phyloP scores from a whole-genome alignment of 2,888 invertebrate species.

The Drosophila lacicola region DNA sequence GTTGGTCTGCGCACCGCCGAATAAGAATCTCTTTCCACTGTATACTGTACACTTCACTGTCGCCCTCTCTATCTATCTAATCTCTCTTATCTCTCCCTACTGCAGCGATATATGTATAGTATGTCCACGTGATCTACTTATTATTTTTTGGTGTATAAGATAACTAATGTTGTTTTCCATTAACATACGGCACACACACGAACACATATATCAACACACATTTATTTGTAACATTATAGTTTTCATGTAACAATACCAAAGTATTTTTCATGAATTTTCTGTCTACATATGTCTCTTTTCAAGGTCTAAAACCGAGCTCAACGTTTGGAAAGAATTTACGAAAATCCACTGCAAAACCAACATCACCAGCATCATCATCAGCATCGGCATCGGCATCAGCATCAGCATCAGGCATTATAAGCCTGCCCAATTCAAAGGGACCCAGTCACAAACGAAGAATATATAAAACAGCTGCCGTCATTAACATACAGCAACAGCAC shows the following conservation, averaged over 20 bases:
- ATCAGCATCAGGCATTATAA: constrained; percentile 25
- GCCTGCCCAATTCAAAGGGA: constrained; percentile 49
- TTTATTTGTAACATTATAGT: too few species aligned
- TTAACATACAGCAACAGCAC: constrained; percentile 65
- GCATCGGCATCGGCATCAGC: constrained; percentile 41
- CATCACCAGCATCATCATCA: constrained; percentile 65
- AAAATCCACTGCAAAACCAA: constrained; percentile 61
- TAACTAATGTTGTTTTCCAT: constrained; percentile 35
- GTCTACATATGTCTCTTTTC: constrained; percentile 11
- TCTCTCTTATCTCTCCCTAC: constrained; percentile 6
- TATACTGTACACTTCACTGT: constrained; percentile 35
- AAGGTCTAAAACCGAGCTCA: constrained; percentile 81
- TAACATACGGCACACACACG: constrained; percentile 11
- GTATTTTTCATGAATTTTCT: not conserved
- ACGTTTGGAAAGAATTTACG: constrained; percentile 83
- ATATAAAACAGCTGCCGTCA: constrained; percentile 73
- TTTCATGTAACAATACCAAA: not conserved
- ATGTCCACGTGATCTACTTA: not conserved
- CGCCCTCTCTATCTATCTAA: constrained; percentile 20
- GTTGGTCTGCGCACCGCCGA: constrained; percentile 38
- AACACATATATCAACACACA: constrained; percentile 9
- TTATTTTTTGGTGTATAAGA: constrained; percentile 31
- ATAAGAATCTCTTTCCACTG: constrained; percentile 20
- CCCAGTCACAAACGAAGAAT: constrained; percentile 66
- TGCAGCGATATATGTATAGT: constrained; percentile 4